Conservation (phyloP, 2,113 vertebrate species). For the Peucedramus taeniatus region DNA sequence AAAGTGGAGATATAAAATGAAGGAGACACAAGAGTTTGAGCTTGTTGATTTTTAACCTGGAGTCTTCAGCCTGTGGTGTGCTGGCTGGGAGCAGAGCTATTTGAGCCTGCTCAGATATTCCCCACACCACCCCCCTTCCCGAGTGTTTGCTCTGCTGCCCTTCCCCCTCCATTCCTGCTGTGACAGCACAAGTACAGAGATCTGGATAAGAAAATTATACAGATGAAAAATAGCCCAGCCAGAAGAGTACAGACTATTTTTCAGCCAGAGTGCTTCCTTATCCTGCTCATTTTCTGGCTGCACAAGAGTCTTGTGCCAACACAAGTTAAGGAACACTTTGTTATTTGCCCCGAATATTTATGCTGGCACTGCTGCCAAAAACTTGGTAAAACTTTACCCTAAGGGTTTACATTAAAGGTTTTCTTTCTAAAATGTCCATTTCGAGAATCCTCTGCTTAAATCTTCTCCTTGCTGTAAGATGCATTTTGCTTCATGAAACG, state of each 20-base stretch:
- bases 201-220: conserved; percentile 26
- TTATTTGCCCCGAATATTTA: conserved; percentile 4
- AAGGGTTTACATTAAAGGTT: not conserved
- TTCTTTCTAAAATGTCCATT: not conserved
- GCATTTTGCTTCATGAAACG: not conserved
- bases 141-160: not conserved
- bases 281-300: not conserved
- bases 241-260: conserved; percentile 4
- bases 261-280: not conserved
- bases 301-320: not conserved
- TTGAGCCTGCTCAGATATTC: conserved; percentile 11
- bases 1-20: not conserved
- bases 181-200: not conserved
- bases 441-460: not conserved
- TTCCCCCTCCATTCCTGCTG: not conserved
- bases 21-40: not conserved
- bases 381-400: conserved; percentile 2
- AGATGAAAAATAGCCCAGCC: conserved; percentile 6
- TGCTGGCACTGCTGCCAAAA: conserved; percentile 4
- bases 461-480: not conserved
- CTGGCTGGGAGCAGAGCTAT: not conserved
- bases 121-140: not conserved
- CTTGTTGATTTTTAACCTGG: not conserved
- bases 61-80: not conserved
- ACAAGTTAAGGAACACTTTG: not conserved